A percentile compares a stretch with the other conserved stretches of the same genome.
Evolutionary conservation across 2,113 vertebrate genomes (phyloP).

Genomic region (Aythya baeri): DNA sequence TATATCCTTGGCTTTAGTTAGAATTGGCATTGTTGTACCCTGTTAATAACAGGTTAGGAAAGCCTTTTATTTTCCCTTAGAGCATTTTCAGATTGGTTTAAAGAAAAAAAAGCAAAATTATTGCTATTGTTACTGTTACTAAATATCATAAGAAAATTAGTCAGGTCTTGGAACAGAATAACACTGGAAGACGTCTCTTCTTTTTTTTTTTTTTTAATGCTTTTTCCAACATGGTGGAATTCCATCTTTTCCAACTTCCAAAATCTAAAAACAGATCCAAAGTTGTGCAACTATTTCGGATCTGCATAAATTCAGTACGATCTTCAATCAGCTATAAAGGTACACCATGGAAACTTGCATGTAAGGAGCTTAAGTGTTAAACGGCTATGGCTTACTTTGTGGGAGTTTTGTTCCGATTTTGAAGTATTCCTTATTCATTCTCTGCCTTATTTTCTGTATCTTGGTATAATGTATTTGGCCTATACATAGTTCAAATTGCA

Average conservation of each 20-base stretch:
- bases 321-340: background rate
- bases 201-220: background rate
- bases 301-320: background rate
- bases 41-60: background rate
- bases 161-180: background rate
- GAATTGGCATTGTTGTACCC: background rate
- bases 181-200: background rate
- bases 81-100: background rate
- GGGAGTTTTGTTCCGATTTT: background rate
- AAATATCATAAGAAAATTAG: background rate
- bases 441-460: background rate
- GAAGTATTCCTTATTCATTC: background rate
- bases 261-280: background rate
- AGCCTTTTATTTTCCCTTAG: background rate
- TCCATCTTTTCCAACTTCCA: background rate
- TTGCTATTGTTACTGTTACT: background rate
- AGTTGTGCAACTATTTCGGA: background rate
- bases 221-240: constrained; percentile 13
- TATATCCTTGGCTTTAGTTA: background rate
- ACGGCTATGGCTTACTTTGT: background rate
- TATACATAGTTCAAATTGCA: background rate
- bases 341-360: background rate
- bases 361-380: background rate
- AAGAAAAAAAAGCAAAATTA: background rate
- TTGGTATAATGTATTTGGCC: background rate